Percentiles rank a stretch among this genome's conserved stretches.
These are phyloP conservation scores for Morelia viridis DNA, from an alignment of 2,797 vertebrate genomes.

Conservation along the genomic window DNA sequence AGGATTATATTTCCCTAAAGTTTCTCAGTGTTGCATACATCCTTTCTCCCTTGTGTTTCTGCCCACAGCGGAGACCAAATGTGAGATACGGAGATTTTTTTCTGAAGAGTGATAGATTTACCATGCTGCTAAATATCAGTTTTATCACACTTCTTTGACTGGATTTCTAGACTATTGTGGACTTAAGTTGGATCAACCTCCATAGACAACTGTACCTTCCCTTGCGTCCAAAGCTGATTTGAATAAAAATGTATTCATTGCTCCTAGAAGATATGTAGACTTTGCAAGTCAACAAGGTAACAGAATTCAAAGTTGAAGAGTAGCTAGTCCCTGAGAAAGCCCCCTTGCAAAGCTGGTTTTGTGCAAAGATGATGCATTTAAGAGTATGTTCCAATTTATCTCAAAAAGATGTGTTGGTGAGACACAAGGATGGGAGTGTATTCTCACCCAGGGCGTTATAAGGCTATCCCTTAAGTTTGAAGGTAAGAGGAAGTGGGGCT, in stretches of 20 bases:
- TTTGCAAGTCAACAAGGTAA: background rate
- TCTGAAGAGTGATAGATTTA: background rate
- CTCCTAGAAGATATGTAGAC: background rate
- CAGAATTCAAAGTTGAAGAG: background rate
- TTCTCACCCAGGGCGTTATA: background rate
- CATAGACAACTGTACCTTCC: background rate
- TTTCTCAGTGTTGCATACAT: background rate
- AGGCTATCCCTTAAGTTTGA: background rate
- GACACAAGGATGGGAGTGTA: background rate
- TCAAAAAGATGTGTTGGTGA: background rate
- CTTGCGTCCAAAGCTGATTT: background rate
- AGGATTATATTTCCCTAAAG: conserved; percentile 10
- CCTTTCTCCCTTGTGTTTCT: background rate
- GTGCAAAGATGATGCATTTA: background rate
- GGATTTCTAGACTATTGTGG: background rate
- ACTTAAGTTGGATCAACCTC: background rate
- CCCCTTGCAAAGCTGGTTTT: background rate
- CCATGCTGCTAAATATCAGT: background rate
- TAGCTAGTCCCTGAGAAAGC: background rate
- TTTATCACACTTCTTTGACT: background rate
- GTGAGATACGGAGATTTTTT: background rate
- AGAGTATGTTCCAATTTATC: background rate
- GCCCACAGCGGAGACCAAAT: background rate
- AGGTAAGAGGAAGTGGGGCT: too few species aligned
- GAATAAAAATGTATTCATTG: background rate